Base-by-base conservation (phyloP, 2,888 invertebrate species). In the Tipula lateralis region DNA sequence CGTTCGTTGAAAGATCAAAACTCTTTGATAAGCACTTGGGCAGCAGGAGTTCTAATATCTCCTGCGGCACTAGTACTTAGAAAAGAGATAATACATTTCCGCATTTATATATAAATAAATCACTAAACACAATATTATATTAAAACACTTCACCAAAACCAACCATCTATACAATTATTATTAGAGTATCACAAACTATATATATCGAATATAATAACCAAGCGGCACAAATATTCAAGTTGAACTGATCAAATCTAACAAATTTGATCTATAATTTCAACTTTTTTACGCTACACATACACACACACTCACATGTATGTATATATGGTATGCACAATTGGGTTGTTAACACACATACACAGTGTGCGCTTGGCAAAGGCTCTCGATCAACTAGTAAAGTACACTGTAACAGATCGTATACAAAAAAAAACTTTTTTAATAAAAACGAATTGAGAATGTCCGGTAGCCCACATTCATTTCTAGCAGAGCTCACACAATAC, bases 61-160 rank as follows among this genome's bases (percentile, higher is more conserved):
- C 90, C 90, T 90, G 90, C 90, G 90, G 90, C 90, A 90, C 90
- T 90, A 90, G 90, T 90, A 90, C 90, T 90, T 90, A 90, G 90
- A 89, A 89, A 90, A 90, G 90, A 87, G 82, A 82, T 30, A 82
- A 82, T 82, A 16, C 24, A 82, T 30, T 82, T 82, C 16, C 30
- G 32, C n/a, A 30, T 24, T n/a, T 5, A 9, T 82, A n/a, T 3
- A 44, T n/a, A 13, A n/a, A 39, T n/a, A 30, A 81, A 81, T 81
- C 82, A 82, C 82, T 30, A 82, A 30, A 30, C 24, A n/a, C 30
- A 24, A 24, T 66, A 7, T 3, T 66, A 24, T 39, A 19, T 66
- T 66, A 24, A 66, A 12, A 9, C 66, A 66, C 66, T 66, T 19
- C 66, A 66, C 66, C 24, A 66, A 24, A n/a, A n/a, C n/a, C n/a